Percentiles rank a stretch among this genome's conserved stretches.
phyloP scores from a whole-genome alignment of 2,113 vertebrate species.

The Lepus timidus region DNA sequence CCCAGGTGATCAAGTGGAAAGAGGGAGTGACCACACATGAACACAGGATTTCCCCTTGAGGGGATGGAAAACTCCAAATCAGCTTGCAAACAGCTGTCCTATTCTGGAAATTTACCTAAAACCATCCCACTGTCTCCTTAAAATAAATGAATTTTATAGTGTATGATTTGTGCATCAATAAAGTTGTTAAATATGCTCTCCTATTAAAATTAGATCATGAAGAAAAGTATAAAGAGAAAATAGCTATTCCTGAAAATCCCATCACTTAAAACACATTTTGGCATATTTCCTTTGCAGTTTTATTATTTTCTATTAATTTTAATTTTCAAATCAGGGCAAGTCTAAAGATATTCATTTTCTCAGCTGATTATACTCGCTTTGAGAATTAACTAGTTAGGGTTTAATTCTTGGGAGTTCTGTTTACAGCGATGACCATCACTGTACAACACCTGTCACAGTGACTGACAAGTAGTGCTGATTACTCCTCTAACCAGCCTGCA shows the following conservation, averaged over 20 bases:
- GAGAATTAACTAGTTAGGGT: not conserved
- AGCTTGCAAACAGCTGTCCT: not conserved
- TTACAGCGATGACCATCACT: not conserved
- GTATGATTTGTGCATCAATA: not conserved
- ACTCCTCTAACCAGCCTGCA: not conserved
- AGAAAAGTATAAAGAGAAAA: not conserved
- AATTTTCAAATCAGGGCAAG: not conserved
- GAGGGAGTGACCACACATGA: not conserved
- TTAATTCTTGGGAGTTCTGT: not conserved
- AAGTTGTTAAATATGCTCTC: not conserved
- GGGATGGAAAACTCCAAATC: not conserved
- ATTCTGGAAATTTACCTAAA: not conserved
- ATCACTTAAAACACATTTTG: not conserved
- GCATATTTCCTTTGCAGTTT: not conserved
- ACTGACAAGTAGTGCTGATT: not conserved
- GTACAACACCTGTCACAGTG: not conserved
- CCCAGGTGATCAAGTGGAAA: not conserved
- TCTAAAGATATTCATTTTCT: not conserved
- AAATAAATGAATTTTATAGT: not conserved
- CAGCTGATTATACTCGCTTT: not conserved
- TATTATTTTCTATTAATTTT: constrained; percentile 1
- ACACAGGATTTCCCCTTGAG: not conserved
- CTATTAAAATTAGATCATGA: not conserved
- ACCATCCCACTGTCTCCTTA: not conserved
- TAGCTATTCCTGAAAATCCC: not conserved